Evolutionary conservation across 2,888 invertebrate species (phyloP).

Genomic region (Oscheius sp.): DNA sequence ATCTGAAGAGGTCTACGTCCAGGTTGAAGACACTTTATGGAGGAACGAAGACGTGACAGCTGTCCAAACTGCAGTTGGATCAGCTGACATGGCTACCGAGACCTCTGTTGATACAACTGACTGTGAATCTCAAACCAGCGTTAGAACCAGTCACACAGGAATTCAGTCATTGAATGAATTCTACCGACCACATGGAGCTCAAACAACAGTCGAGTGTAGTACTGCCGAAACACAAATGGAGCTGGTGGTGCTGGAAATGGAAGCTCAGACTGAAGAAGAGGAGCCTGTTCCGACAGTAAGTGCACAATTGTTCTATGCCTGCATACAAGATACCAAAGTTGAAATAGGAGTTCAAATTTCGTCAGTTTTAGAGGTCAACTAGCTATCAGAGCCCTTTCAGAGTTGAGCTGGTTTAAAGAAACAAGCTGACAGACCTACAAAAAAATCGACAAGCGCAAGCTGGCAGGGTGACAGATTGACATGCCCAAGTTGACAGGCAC

Average conservation of each 20-base stretch:
- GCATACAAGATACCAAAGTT: too few species aligned
- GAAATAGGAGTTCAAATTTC: too few species aligned
- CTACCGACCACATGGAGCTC: constrained; percentile 5
- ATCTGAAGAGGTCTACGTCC: background rate
- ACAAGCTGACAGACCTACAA: too few species aligned
- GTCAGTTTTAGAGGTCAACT: too few species aligned
- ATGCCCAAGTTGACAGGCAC: too few species aligned
- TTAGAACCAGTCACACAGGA: background rate
- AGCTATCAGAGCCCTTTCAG: too few species aligned
- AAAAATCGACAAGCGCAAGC: too few species aligned
- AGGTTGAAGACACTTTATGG: constrained; percentile 16
- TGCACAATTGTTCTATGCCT: too few species aligned
- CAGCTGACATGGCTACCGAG: background rate
- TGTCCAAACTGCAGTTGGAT: background rate
- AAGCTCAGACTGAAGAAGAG: constrained; percentile 1
- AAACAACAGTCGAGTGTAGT: constrained; percentile 9
- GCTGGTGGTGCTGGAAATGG: background rate
- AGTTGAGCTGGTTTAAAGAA: too few species aligned
- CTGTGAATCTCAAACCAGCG: constrained; percentile 6
- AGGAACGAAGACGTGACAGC: constrained; percentile 4
- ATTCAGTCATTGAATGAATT: constrained; percentile 15
- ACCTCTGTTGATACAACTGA: background rate
- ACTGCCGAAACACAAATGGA: constrained; percentile 14
- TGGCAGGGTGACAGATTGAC: too few species aligned
- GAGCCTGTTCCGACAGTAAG: background rate